These are phyloP conservation scores for Sturnira hondurensis DNA, from an alignment of 2,113 vertebrate species.

Conservation along the genomic window DNA sequence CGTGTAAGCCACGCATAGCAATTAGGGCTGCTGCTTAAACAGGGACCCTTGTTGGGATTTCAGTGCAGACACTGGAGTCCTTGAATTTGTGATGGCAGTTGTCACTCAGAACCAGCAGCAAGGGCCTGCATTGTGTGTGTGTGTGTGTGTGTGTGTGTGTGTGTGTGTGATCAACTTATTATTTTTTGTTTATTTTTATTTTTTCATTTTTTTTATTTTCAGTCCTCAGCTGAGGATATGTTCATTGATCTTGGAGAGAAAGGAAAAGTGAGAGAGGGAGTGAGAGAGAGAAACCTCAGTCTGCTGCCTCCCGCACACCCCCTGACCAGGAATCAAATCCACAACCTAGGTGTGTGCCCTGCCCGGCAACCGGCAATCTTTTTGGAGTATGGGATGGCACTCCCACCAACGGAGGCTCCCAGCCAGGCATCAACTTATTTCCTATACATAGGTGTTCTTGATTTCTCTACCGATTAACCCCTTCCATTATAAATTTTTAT, in stretches of 20 bases:
- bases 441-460: not conserved
- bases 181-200: too few species aligned
- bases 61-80: constrained; percentile 72
- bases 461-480: constrained; percentile 44
- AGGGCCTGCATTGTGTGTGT: not conserved
- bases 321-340: too few species aligned
- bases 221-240: too few species aligned
- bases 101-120: constrained; percentile 65
- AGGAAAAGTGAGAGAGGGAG: too few species aligned
- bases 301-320: too few species aligned
- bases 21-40: constrained; percentile 76
- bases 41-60: constrained; percentile 71
- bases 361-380: too few species aligned
- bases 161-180: not conserved
- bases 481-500: constrained; percentile 37
- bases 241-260: too few species aligned
- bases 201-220: too few species aligned
- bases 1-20: constrained; percentile 73
- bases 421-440: not conserved
- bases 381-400: too few species aligned
- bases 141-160: not conserved
- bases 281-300: too few species aligned
- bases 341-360: too few species aligned
- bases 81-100: constrained; percentile 76
- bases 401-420: too few species aligned